Base-by-base conservation (phyloP, 2,797 vertebrate species). In the Loriculus beryllinus region DNA sequence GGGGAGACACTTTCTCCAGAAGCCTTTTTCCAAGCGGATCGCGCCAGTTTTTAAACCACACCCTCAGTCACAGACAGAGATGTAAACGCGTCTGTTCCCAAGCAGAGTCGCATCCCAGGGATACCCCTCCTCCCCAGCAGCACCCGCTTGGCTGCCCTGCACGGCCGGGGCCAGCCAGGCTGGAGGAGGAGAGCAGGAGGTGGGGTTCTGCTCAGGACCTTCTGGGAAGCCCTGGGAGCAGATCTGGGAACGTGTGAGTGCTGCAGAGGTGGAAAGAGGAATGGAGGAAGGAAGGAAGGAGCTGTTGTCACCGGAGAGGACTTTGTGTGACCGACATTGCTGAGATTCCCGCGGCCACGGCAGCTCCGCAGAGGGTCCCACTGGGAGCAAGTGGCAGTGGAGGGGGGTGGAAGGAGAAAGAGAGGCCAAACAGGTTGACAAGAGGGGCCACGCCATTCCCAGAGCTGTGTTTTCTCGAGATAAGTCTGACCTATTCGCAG, bases 401-500 rank as follows among this genome's bases (percentile, higher is more conserved):
- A 57, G 54, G 23, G 22, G 56, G 33, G 14, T 57, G 10, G 22
- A 47, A 65, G 59, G n/a, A 69, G 78, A 79, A 94, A 67, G 82
- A 71, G 76, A 85, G 10, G 29, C 42, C 68, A 83, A 59, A 7
- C 5, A 84, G 52, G 68, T 75, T 95, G 91, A 79, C 77, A 76
- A 94, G 87, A 70, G 85, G 40, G 88, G 64, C 63, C 1, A 3
- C 0, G 2, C 78, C 68, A 70, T 92, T 92, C 29, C 72, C 92
- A 13, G 23, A 80, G 78, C 67, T 74, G 40, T 97, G 96, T 96
- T 97, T 95, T 96, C 79, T 80, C 3, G 28, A 97, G 97, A 97
- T 97, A 97, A 97, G 93, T 92, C 77, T 91, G 95, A 94, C 91
- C 96, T 97, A 96, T 96, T 96, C 0, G 37, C 74, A 69, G 76